phyloP scores from a whole-genome alignment of 1,140 invertebrate species.

The Oncopeltus fasciatus region DNA sequence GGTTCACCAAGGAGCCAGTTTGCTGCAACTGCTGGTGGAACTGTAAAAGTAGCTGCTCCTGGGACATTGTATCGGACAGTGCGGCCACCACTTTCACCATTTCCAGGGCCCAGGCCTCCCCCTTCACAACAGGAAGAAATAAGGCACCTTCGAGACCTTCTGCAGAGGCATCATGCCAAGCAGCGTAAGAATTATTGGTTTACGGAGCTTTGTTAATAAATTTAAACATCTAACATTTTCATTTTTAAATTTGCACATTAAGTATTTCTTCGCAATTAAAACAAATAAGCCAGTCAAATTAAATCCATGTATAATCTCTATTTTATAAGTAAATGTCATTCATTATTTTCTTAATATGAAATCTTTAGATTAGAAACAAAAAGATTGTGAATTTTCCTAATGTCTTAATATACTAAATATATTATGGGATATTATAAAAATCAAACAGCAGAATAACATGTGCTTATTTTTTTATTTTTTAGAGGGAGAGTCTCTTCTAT shows the following conservation, averaged over 20 bases:
- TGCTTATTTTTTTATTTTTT: too few species aligned
- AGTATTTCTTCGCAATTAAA: not conserved
- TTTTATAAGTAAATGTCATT: too few species aligned
- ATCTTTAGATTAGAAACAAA: too few species aligned
- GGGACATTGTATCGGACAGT: not conserved
- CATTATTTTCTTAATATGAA: too few species aligned
- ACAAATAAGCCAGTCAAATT: not conserved
- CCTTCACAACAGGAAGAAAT: constrained; percentile 26
- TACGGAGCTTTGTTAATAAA: too few species aligned
- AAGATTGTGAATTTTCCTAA: too few species aligned
- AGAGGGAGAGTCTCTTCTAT: too few species aligned
- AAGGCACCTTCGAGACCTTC: constrained; percentile 61
- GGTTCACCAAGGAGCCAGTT: constrained; percentile 6
- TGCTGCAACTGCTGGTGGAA: not conserved
- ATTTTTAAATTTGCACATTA: not conserved
- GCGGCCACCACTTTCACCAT: constrained; percentile 18
- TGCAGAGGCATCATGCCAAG: constrained; percentile 56
- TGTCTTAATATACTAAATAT: too few species aligned
- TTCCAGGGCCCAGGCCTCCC: constrained; percentile 30
- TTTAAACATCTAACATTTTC: not conserved
- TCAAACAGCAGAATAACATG: too few species aligned
- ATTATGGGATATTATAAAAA: too few species aligned
- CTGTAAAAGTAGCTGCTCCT: not conserved
- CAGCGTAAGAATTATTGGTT: constrained; percentile 22
- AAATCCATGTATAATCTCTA: too few species aligned